Conservation (phyloP, 2,113 vertebrate species). For the Eclectus roratus region DNA sequence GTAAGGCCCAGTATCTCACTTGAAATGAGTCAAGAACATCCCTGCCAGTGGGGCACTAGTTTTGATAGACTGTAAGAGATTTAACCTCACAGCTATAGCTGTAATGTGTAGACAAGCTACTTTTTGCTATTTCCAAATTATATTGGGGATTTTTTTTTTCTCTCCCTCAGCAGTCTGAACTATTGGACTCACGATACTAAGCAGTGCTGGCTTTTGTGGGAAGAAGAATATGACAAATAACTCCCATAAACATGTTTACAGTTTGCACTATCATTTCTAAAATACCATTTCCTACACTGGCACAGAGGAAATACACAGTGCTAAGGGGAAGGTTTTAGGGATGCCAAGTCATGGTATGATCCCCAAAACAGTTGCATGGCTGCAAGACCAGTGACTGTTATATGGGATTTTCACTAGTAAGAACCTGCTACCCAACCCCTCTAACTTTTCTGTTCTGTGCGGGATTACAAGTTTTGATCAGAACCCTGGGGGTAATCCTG, state of each 20-base stretch:
- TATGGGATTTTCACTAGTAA: background rate
- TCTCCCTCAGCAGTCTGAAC: constrained; percentile 6
- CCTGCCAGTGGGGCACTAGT: background rate
- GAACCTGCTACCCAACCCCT: background rate
- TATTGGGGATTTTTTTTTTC: background rate
- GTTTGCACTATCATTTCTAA: constrained; percentile 18
- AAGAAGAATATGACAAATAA: constrained; percentile 35
- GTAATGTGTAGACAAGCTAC: constrained; percentile 9
- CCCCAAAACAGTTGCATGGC: background rate
- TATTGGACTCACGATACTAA: constrained; percentile 22
- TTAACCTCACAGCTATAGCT: constrained; percentile 10
- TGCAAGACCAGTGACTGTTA: background rate
- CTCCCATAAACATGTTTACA: constrained; percentile 2
- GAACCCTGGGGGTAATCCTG: constrained; percentile 27
- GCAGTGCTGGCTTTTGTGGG: background rate
- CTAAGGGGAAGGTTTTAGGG: background rate
- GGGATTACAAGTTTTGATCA: constrained; percentile 37
- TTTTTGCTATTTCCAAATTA: constrained; percentile 9
- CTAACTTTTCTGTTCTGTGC: background rate
- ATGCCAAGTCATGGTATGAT: background rate
- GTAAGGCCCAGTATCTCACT: background rate
- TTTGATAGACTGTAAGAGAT: constrained; percentile 14
- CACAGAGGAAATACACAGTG: background rate
- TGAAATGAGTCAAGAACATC: background rate
- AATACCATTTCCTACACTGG: background rate